phyloP scores from a whole-genome alignment of 1,140 invertebrate genomes.

The Drosophila kanapiae region DNA sequence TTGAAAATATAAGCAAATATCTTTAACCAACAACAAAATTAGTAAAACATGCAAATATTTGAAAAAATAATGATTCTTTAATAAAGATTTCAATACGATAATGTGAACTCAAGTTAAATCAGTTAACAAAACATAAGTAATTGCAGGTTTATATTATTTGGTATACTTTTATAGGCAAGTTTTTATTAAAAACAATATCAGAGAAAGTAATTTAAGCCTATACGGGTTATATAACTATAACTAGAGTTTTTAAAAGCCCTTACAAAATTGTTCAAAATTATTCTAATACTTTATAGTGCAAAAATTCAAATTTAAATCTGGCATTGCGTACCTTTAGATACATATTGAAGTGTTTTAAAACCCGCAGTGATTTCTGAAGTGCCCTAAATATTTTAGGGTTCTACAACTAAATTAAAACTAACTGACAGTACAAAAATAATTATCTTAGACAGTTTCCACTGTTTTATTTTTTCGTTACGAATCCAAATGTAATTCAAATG shows the following conservation, averaged over 20 bases:
- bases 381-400: no score
- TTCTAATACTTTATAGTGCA: no score
- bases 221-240: no score
- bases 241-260: not conserved
- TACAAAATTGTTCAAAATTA: no score
- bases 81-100: not conserved
- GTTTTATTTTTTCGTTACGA: constrained; percentile 1
- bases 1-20: not conserved
- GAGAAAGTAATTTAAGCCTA: not conserved
- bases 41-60: not conserved
- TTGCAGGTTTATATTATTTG: not conserved
- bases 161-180: not conserved
- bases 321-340: no score
- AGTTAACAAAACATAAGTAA: no score
- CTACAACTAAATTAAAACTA: not conserved
- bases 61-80: not conserved
- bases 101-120: not conserved
- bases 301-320: no score
- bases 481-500: constrained; percentile 42
- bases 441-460: not conserved
- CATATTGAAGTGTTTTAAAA: no score
- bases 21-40: not conserved
- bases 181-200: not conserved
- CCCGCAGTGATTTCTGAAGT: no score
- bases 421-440: not conserved